A percentile compares a stretch with the other conserved stretches of the same genome.
These are phyloP conservation scores for Sarcophaga caerulescens DNA, from an alignment of 2,888 invertebrate genomes.

Conservation along the genomic window DNA sequence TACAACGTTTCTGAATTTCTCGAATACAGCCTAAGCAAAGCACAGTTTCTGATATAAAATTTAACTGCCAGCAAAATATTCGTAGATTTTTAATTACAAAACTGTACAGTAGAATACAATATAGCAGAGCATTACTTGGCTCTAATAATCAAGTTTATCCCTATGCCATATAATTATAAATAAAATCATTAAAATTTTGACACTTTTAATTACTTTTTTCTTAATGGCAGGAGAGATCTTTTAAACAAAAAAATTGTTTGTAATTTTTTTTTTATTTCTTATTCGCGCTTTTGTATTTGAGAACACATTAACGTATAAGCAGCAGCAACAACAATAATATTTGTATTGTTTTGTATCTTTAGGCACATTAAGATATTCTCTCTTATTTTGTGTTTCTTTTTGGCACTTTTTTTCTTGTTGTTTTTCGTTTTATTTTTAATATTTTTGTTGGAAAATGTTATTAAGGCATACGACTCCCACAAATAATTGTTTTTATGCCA, in stretches of 20 bases:
- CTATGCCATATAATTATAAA: not conserved
- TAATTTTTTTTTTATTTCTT: not conserved
- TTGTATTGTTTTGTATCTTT: constrained; percentile 26
- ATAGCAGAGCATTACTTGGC: too few species aligned
- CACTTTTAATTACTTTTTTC: constrained; percentile 49
- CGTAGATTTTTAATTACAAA: too few species aligned
- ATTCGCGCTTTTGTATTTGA: not conserved
- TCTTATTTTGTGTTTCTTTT: not conserved
- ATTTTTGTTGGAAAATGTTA: not conserved
- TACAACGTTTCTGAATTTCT: too few species aligned
- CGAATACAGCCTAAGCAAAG: too few species aligned
- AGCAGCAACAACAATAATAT: too few species aligned
- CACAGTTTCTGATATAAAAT: too few species aligned
- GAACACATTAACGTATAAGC: constrained; percentile 1
- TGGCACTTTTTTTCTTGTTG: not conserved
- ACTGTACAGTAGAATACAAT: too few species aligned
- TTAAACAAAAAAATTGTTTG: not conserved
- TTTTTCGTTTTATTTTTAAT: not conserved
- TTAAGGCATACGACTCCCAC: constrained; percentile 43
- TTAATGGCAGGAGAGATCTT: constrained; percentile 8
- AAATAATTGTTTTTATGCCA: constrained; percentile 52
- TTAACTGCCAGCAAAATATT: too few species aligned
- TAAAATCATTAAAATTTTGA: constrained; percentile 45
- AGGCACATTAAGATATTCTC: constrained; percentile 13
- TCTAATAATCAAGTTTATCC: not conserved